Conservation (phyloP, 2,113 vertebrate genomes). For the Ceyx melanurus region DNA sequence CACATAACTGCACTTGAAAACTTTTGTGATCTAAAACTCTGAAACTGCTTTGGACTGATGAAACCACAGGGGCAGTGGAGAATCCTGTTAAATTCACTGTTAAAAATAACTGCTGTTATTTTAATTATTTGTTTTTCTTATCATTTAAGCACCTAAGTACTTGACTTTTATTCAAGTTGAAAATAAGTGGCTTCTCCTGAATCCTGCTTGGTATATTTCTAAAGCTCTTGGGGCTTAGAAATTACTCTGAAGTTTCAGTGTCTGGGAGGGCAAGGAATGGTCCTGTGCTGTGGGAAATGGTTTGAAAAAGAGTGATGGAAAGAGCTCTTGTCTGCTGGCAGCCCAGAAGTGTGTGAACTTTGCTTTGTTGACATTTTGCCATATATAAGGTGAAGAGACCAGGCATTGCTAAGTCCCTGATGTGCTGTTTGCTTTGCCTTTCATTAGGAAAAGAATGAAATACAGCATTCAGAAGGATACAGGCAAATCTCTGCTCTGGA, state of each 20-base stretch:
- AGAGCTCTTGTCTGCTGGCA: background rate
- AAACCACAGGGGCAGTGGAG: background rate
- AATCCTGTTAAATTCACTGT: too few relatives aligned
- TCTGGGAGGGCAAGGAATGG: background rate
- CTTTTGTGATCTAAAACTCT: background rate
- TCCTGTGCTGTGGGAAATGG: background rate
- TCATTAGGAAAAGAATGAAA: constrained; percentile 89
- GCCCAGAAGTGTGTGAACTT: background rate
- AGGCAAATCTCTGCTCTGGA: constrained; percentile 89
- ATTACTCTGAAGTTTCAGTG: background rate
- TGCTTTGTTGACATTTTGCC: background rate
- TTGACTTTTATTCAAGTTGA: background rate
- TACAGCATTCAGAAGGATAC: constrained; percentile 87
- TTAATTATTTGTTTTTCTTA: background rate
- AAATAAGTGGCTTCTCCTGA: background rate
- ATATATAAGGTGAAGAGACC: background rate
- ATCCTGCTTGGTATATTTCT: background rate
- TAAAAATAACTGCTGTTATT: too few relatives aligned
- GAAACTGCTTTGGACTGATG: background rate
- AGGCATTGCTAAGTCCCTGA: background rate
- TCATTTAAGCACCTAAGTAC: background rate
- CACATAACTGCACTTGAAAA: background rate
- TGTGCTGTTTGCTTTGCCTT: background rate
- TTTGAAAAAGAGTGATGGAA: background rate
- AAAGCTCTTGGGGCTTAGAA: background rate